Conservation (phyloP, 2,888 invertebrate genomes). For the Chydorus sphaericus region DNA sequence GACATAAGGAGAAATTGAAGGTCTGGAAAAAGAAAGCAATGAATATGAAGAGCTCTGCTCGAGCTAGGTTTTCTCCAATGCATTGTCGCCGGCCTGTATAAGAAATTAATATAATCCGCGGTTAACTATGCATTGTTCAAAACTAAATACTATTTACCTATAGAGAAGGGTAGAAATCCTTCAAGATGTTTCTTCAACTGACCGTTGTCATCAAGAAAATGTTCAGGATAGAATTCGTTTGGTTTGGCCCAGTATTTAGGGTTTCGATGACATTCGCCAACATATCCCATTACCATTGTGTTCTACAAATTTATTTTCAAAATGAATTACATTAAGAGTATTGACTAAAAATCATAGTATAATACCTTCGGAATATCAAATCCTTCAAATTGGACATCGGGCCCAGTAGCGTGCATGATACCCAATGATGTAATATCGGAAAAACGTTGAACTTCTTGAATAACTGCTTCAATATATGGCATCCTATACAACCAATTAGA, state of each 20-base stretch:
- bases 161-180: slow-evolving; percentile 4
- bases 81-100: slow-evolving; percentile 2
- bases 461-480: slow-evolving; percentile 10
- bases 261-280: slow-evolving; percentile 3
- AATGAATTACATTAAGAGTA: neutral
- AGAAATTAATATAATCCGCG: too few relatives aligned
- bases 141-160: too few relatives aligned
- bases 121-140: too few relatives aligned
- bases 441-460: slow-evolving; percentile 11
- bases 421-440: slow-evolving; percentile 8
- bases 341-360: neutral
- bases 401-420: neutral
- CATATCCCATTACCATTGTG: neutral
- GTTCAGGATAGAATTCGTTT: slow-evolving; percentile 9
- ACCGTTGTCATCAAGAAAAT: neutral
- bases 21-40: neutral
- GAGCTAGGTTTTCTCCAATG: neutral
- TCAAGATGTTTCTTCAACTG: neutral
- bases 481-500: neutral
- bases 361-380: slow-evolving; percentile 6
- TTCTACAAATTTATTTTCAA: neutral
- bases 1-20: neutral
- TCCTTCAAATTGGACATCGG: slow-evolving; percentile 6
- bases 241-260: slow-evolving; percentile 9
- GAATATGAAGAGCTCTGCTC: slow-evolving; percentile 1